Evolutionary conservation across 2,888 invertebrate species (phyloP).

Genomic region (Oscheius onirici): DNA sequence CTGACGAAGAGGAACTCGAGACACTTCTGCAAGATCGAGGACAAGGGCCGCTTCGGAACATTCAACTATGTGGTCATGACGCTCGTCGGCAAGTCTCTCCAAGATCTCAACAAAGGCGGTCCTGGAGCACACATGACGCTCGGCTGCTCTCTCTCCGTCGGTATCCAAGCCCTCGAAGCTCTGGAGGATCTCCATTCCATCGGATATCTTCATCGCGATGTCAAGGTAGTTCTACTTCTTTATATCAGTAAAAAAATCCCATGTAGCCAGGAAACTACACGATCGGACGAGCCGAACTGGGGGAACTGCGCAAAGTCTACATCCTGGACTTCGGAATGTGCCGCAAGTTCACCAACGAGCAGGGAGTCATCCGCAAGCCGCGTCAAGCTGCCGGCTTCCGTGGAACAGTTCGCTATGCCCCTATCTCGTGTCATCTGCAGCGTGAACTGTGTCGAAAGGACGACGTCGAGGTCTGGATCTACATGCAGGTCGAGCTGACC

Average conservation of each 20-base stretch:
- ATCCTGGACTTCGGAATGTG: constrained; percentile 54
- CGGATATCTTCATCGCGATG: constrained; percentile 61
- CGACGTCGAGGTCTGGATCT: constrained; percentile 54
- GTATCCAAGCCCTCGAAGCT: constrained; percentile 52
- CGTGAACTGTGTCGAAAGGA: constrained; percentile 62
- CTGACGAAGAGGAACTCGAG: constrained; percentile 58
- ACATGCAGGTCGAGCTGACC: constrained; percentile 58
- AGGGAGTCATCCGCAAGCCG: constrained; percentile 65
- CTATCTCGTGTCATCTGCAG: constrained; percentile 65
- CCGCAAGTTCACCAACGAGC: constrained; percentile 27
- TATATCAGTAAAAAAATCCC: no score
- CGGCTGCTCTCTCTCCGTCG: constrained; percentile 51
- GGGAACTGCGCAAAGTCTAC: constrained; percentile 58
- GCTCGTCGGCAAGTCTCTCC: constrained; percentile 66
- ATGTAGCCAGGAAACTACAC: constrained; percentile 56
- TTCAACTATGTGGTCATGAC: constrained; percentile 68
- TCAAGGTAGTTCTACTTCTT: no score
- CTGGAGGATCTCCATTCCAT: constrained; percentile 62
- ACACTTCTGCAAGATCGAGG: constrained; percentile 67
- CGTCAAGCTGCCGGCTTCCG: constrained; percentile 66
- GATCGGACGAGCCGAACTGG: constrained; percentile 49
- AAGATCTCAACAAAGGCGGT: constrained; percentile 52
- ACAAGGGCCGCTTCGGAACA: constrained; percentile 61
- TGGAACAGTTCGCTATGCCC: constrained; percentile 66
- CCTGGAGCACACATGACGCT: constrained; percentile 53